A percentile compares a stretch with the other conserved stretches of the same genome.
These are phyloP conservation scores for Mesoclemmys tuberculata DNA, from an alignment of 2,113 vertebrate species.

Conservation along the genomic window DNA sequence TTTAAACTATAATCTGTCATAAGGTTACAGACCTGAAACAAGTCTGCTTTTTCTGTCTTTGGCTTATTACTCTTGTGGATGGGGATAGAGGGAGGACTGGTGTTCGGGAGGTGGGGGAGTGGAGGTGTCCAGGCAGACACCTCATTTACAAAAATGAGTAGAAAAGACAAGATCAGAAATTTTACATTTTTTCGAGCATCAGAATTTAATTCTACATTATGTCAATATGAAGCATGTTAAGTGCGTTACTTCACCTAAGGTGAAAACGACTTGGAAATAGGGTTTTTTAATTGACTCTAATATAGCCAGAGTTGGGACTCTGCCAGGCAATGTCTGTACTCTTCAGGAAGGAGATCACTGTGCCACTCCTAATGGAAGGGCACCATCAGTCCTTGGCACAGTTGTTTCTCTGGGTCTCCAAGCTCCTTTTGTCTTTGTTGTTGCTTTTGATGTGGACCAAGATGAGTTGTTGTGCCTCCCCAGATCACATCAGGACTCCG, in stretches of 20 bases:
- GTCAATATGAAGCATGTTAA: conserved; percentile 34
- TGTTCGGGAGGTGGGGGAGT: too few relatives aligned
- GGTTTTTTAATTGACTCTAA: conserved; percentile 69
- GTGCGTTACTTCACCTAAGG: conserved; percentile 46
- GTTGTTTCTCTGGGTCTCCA: background rate
- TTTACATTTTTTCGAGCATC: background rate
- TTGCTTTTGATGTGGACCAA: background rate
- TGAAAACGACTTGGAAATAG: conserved; percentile 41
- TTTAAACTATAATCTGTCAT: background rate
- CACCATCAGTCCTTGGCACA: background rate
- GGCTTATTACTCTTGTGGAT: background rate
- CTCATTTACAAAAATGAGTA: background rate
- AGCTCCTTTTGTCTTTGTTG: background rate
- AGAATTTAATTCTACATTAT: conserved; percentile 35
- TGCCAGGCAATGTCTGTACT: conserved; percentile 47
- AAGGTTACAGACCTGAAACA: background rate
- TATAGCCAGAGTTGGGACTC: conserved; percentile 60
- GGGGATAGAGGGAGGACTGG: too few relatives aligned
- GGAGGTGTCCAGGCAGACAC: background rate
- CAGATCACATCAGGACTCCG: background rate
- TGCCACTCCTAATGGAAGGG: conserved; percentile 41
- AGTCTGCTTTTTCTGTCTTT: background rate
- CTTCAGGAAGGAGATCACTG: conserved; percentile 37
- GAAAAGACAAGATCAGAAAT: background rate
- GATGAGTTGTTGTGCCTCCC: background rate